Percentiles rank a stretch among this genome's conserved stretches.
These are phyloP conservation scores for Tychaedon coryphoeus DNA, from an alignment of 2,113 vertebrate genomes.

Conservation along the genomic window DNA sequence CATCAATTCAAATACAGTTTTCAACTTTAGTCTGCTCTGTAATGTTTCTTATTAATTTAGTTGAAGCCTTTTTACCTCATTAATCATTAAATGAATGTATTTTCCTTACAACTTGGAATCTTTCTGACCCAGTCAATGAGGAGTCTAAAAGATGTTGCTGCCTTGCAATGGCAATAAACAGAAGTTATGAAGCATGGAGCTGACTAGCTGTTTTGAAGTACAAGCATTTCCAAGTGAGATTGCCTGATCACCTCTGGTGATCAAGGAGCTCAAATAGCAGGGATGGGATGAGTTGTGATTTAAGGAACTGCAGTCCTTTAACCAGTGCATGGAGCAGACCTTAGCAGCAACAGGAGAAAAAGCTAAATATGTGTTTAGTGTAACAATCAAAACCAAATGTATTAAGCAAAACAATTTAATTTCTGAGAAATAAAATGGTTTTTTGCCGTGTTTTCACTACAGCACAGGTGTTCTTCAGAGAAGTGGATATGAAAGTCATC, in stretches of 20 bases:
- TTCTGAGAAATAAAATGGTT: neutral
- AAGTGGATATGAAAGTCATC: neutral
- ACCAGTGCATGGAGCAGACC: neutral
- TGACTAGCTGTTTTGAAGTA: neutral
- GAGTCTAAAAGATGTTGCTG: neutral
- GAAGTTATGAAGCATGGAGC: neutral
- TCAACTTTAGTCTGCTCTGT: neutral
- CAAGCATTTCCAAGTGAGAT: neutral
- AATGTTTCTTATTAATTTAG: neutral
- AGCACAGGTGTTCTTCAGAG: neutral
- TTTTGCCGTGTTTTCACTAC: neutral
- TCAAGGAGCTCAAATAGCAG: neutral
- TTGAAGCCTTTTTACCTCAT: neutral
- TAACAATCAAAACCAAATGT: neutral
- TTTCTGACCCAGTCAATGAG: neutral
- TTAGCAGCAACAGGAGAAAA: neutral
- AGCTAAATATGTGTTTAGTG: neutral
- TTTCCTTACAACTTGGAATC: neutral
- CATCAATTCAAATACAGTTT: slow-evolving; percentile 15
- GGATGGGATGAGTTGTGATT: neutral
- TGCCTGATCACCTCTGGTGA: neutral
- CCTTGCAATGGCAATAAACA: neutral
- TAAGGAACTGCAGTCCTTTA: neutral
- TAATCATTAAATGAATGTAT: slow-evolving; percentile 26
- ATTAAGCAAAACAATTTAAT: neutral